phyloP scores from a whole-genome alignment of 2,113 vertebrate species.

The Dromaius novaehollandiae region DNA sequence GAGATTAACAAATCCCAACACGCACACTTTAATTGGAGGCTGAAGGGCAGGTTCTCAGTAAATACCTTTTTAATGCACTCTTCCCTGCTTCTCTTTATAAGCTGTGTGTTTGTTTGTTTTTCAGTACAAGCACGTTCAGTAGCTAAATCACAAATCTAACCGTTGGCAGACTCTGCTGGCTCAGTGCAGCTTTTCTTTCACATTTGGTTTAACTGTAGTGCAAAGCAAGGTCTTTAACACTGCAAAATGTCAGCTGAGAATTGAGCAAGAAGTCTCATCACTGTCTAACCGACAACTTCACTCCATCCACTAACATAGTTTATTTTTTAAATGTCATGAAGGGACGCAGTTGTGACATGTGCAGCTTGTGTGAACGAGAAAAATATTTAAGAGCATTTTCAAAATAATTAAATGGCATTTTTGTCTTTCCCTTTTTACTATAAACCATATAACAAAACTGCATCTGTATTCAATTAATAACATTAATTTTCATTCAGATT shows the following conservation, averaged over 20 bases:
- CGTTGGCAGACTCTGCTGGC: background rate
- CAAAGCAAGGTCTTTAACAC: fast-evolving
- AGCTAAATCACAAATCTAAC: background rate
- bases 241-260: background rate
- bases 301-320: fast-evolving
- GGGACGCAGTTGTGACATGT: background rate
- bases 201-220: background rate
- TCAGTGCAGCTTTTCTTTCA: background rate
- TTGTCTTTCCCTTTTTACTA: background rate
- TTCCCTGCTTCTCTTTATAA: background rate
- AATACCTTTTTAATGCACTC: background rate
- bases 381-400: background rate
- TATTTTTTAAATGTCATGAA: background rate
- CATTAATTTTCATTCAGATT: background rate
- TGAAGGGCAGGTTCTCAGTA: background rate
- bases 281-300: background rate
- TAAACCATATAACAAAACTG: background rate
- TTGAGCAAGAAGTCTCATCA: background rate
- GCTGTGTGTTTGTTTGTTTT: constrained; percentile 6
- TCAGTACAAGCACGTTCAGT: background rate
- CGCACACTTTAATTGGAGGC: background rate
- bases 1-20: background rate
- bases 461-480: background rate
- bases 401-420: background rate
- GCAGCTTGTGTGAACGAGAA: background rate